Evolutionary conservation across 2,113 vertebrate genomes (phyloP).

Genomic region (Larimichthys polyactis): DNA sequence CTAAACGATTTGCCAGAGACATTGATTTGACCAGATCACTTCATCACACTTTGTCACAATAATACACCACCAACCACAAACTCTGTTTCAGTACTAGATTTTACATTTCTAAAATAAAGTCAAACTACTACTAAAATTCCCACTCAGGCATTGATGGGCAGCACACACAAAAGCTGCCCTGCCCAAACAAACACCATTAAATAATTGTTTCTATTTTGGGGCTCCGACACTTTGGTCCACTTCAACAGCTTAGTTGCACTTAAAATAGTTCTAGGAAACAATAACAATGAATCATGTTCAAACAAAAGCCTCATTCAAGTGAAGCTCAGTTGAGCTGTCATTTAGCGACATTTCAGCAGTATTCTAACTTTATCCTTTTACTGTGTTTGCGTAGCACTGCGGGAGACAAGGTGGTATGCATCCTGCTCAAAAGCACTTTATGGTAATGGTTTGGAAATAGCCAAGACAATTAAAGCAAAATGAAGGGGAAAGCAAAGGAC

Average conservation of each 20-base stretch:
- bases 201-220: constrained; percentile 60
- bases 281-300: constrained; percentile 68
- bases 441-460: constrained; percentile 77
- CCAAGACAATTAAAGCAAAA: constrained; percentile 74
- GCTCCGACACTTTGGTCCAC: constrained; percentile 52
- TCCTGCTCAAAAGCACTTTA: constrained; percentile 68
- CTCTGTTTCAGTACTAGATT: constrained; percentile 40
- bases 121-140: constrained; percentile 19
- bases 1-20: constrained; percentile 64
- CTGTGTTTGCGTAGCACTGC: constrained; percentile 67
- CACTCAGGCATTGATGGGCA: constrained; percentile 28
- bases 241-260: constrained; percentile 47
- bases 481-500: constrained; percentile 66
- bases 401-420: constrained; percentile 62
- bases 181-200: constrained; percentile 63
- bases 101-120: constrained; percentile 25
- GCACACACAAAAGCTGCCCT: constrained; percentile 22
- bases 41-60: constrained; percentile 61
- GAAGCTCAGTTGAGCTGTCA: constrained; percentile 49
- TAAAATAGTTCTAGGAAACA: constrained; percentile 72
- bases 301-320: constrained; percentile 75
- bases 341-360: constrained; percentile 53
- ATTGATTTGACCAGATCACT: constrained; percentile 52
- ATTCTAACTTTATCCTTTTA: constrained; percentile 72
- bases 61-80: constrained; percentile 35